phyloP scores from a whole-genome alignment of 2,797 vertebrate genomes.

The Antrozous pallidus region DNA sequence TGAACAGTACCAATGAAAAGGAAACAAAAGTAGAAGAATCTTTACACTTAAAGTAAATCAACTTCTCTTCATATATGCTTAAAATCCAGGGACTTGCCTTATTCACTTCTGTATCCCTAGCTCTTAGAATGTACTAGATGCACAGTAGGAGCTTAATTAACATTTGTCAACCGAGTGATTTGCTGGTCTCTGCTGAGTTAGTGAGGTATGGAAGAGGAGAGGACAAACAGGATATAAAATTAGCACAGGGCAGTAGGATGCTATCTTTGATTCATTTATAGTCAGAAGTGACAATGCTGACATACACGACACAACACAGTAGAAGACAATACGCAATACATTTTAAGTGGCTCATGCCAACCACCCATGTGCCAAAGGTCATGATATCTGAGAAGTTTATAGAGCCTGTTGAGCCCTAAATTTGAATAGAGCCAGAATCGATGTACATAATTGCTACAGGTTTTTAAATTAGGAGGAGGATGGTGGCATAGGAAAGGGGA shows the following conservation, averaged over 20 bases:
- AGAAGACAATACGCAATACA: not conserved
- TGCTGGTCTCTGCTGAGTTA: not conserved
- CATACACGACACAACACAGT: rapidly evolving
- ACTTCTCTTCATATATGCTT: not conserved
- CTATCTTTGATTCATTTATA: not conserved
- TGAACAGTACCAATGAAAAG: not conserved
- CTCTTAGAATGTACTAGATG: not conserved
- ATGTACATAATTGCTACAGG: not conserved
- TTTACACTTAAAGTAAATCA: not conserved
- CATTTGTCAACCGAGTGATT: not conserved
- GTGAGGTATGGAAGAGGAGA: not conserved
- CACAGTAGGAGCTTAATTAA: not conserved
- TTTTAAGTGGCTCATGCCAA: not conserved
- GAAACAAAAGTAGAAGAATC: not conserved
- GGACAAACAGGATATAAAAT: not conserved
- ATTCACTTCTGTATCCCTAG: not conserved
- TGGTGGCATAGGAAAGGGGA: not conserved
- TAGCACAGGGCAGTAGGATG: not conserved
- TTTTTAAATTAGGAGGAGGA: not conserved
- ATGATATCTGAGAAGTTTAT: not conserved
- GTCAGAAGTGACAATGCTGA: not conserved
- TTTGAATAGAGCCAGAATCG: not conserved
- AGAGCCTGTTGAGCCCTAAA: not conserved
- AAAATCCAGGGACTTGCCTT: not conserved
- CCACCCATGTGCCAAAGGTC: not conserved